These are phyloP conservation scores for Ruditapes philippinarum DNA, from an alignment of 1,140 invertebrate genomes.

Conservation along the genomic window DNA sequence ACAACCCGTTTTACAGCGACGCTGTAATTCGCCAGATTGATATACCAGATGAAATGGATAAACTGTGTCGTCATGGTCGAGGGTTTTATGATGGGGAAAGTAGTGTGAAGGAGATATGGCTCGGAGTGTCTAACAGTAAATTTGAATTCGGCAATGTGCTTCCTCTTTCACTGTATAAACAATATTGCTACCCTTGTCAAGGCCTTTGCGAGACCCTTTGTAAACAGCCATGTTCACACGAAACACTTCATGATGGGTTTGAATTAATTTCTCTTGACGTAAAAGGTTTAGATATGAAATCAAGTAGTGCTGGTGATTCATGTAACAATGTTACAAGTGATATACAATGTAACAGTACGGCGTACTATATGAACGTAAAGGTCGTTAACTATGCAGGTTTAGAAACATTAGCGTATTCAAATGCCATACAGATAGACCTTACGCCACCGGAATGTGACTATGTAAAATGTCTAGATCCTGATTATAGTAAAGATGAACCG, in stretches of 20 bases:
- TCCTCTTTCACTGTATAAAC: slow-evolving; percentile 6
- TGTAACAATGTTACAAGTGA: slow-evolving; percentile 46
- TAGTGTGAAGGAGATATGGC: slow-evolving; percentile 53
- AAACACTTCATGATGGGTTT: not conserved
- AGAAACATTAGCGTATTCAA: slow-evolving; percentile 26
- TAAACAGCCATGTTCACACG: slow-evolving; percentile 1
- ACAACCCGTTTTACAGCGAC: slow-evolving; percentile 40
- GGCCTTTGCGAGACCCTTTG: slow-evolving; percentile 19
- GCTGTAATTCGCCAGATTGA: not conserved
- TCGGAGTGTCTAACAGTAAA: slow-evolving; percentile 32
- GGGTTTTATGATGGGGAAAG: slow-evolving; percentile 48
- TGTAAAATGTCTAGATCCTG: slow-evolving; percentile 46
- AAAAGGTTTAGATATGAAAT: not conserved
- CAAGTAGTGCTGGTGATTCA: not conserved
- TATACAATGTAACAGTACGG: slow-evolving; percentile 30
- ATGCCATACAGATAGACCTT: slow-evolving; percentile 44
- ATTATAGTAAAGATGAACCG: slow-evolving; percentile 35
- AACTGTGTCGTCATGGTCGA: slow-evolving; percentile 23
- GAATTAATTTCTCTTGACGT: slow-evolving; percentile 29
- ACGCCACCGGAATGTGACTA: slow-evolving; percentile 25
- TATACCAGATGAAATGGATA: slow-evolving; percentile 26
- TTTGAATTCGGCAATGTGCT: slow-evolving; percentile 1
- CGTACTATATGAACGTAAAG: slow-evolving; percentile 47
- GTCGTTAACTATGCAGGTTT: slow-evolving; percentile 37
- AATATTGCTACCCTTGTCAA: slow-evolving; percentile 31